Conservation (phyloP, 2,113 vertebrate genomes). For the Leiothrix lutea region DNA sequence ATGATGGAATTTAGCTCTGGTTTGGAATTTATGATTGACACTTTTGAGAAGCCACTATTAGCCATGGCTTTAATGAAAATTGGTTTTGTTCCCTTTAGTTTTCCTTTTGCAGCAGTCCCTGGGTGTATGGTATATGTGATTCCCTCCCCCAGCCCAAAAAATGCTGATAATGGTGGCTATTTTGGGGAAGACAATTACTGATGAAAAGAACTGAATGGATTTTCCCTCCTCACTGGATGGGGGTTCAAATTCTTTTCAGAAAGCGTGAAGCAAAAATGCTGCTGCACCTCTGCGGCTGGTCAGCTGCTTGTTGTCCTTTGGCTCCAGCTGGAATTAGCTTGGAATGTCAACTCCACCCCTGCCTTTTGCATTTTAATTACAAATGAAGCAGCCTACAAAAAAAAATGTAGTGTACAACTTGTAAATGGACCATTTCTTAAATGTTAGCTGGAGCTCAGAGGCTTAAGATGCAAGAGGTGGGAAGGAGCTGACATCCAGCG, state of each 20-base stretch:
- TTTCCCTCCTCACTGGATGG: background rate
- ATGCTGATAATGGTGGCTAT: conserved; percentile 9
- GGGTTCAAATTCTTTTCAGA: conserved; percentile 50
- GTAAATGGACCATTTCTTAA: background rate
- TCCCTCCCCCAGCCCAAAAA: conserved; percentile 22
- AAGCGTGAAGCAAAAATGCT: conserved; percentile 20
- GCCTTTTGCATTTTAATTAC: conserved; percentile 46
- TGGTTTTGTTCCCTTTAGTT: conserved; percentile 55
- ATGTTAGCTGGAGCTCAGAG: background rate
- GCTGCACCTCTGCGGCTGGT: background rate
- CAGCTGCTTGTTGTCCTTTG: conserved; percentile 16
- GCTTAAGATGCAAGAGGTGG: background rate
- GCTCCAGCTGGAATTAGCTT: conserved; percentile 9
- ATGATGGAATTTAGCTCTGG: background rate
- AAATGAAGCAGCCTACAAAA: conserved; percentile 22
- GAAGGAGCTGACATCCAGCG: background rate
- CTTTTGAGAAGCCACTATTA: background rate
- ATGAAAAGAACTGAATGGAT: conserved; percentile 17
- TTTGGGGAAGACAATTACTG: conserved; percentile 16
- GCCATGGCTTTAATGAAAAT: conserved; percentile 15
- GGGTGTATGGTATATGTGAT: background rate
- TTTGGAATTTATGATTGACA: conserved; percentile 37
- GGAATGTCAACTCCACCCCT: conserved; percentile 37
- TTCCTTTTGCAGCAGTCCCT: background rate
- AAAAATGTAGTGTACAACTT: background rate